Conservation (phyloP, 2,888 invertebrate species). For the Leptinotarsa juncta region DNA sequence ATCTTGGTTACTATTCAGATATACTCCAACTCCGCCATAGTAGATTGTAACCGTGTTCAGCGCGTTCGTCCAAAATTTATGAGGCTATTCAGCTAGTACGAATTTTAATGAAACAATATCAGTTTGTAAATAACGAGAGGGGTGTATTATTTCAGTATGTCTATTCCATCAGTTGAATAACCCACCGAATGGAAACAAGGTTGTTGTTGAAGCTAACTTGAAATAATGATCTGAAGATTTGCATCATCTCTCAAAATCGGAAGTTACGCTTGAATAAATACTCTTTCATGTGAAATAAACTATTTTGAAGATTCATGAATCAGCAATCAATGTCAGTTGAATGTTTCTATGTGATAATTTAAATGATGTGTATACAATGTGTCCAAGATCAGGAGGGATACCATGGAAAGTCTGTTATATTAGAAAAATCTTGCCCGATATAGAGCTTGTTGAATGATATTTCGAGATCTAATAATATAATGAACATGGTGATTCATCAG, state of each 20-base stretch:
- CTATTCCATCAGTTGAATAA: slow-evolving; percentile 13
- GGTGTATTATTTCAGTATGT: slow-evolving; percentile 15
- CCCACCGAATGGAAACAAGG: not conserved
- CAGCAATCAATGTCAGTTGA: too few relatives aligned
- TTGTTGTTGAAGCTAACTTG: slow-evolving; percentile 2
- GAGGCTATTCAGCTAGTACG: slow-evolving; percentile 30
- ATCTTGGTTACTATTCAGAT: slow-evolving; percentile 10
- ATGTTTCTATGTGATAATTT: too few relatives aligned
- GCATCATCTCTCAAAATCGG: not conserved
- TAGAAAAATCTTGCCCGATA: too few relatives aligned
- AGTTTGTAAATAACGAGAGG: slow-evolving; percentile 23
- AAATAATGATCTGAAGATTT: not conserved
- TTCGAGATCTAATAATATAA: too few relatives aligned
- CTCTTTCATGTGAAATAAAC: too few relatives aligned
- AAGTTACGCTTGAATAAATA: not conserved
- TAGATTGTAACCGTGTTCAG: slow-evolving; percentile 16
- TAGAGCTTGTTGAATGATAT: too few relatives aligned
- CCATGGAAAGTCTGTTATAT: too few relatives aligned
- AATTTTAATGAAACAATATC: slow-evolving; percentile 40
- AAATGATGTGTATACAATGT: too few relatives aligned
- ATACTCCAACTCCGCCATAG: slow-evolving; percentile 9
- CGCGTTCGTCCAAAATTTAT: slow-evolving; percentile 30
- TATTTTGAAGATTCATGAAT: too few relatives aligned
- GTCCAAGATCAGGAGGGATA: too few relatives aligned
- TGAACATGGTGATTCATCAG: too few relatives aligned